Evolutionary conservation across 1,140 invertebrate species (phyloP).

Genomic region (Chionoecetes opilio): DNA sequence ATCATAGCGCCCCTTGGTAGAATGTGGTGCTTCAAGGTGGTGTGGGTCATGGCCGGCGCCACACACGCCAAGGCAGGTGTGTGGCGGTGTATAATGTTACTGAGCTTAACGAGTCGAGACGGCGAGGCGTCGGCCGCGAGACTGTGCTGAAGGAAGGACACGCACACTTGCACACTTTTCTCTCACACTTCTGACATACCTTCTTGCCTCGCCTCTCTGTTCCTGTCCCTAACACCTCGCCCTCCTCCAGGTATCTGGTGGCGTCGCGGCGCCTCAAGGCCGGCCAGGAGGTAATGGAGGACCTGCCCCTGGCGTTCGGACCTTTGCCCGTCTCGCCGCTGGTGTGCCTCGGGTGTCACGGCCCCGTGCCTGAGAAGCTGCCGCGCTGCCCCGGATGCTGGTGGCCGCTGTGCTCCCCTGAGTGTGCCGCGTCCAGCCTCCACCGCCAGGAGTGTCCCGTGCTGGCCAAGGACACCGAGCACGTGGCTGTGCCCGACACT

Average conservation of each 20-base stretch:
- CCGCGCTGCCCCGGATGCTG: constrained; percentile 86
- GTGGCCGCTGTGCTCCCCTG: constrained; percentile 89
- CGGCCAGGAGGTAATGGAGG: constrained; percentile 90
- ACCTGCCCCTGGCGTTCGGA: constrained; percentile 89
- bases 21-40: too few species aligned
- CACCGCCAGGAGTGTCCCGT: constrained; percentile 77
- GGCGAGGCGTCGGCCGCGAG: too few species aligned
- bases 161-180: too few species aligned
- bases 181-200: neutral
- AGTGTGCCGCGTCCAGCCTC: constrained; percentile 84
- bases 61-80: too few species aligned
- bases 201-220: neutral
- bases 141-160: too few species aligned
- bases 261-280: constrained; percentile 89
- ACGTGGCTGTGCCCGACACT: constrained; percentile 47
- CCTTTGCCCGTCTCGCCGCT: constrained; percentile 83
- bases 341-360: constrained; percentile 78
- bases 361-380: constrained; percentile 57
- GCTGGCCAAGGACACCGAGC: constrained; percentile 71
- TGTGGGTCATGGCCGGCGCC: too few species aligned
- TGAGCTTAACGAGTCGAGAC: too few species aligned
- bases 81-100: too few species aligned
- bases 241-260: constrained; percentile 86
- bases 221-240: neutral
- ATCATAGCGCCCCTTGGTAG: too few species aligned